Evolutionary conservation across 2,888 invertebrate species (phyloP).

Genomic region (Galerucella pusilla): DNA sequence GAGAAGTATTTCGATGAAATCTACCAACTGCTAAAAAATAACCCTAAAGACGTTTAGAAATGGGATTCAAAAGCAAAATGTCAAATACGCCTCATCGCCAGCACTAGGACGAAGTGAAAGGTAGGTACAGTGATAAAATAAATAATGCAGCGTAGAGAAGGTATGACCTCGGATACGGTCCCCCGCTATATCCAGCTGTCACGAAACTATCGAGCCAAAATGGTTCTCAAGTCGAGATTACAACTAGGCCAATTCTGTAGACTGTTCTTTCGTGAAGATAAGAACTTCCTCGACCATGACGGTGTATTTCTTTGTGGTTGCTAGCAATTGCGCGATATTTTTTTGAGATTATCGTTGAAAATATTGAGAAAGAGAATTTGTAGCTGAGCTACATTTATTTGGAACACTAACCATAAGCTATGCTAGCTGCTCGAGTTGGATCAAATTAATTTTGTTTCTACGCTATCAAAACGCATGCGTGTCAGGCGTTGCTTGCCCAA

Average conservation of each 20-base stretch:
- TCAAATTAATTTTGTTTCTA: neutral
- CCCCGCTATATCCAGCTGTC: conserved; percentile 3
- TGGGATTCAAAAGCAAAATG: neutral
- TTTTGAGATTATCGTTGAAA: neutral
- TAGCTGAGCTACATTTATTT: conserved; percentile 10
- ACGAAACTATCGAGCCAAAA: neutral
- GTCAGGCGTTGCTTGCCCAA: conserved; percentile 6
- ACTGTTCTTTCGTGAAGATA: neutral
- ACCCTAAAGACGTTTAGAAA: neutral
- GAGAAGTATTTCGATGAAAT: no score
- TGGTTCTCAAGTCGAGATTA: neutral
- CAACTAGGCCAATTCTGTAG: neutral
- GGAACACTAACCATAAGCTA: neutral
- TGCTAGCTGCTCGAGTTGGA: conserved; percentile 1
- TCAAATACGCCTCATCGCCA: neutral
- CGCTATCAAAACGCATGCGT: conserved; percentile 24
- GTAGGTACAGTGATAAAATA: neutral
- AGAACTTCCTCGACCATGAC: conserved; percentile 5
- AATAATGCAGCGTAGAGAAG: neutral
- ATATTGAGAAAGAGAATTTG: neutral
- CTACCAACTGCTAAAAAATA: no score
- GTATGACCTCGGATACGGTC: neutral
- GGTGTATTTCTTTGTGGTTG: neutral
- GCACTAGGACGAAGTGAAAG: neutral
- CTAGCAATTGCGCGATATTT: neutral